Conservation (phyloP, 2,113 vertebrate species). For the Bubalus kerabau region DNA sequence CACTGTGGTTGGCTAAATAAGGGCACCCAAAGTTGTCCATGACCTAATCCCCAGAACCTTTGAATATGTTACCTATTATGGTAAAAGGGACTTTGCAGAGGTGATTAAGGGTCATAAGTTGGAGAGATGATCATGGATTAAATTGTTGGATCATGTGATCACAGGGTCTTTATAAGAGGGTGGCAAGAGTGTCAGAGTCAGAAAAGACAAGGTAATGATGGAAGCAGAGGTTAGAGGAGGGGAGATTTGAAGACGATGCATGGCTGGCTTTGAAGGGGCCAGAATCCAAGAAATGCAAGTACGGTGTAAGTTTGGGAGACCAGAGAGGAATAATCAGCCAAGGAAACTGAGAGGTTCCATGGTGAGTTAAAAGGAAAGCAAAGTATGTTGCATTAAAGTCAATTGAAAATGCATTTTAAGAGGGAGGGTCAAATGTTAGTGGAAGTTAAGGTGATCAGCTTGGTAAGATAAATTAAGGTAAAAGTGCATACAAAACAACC, state of each 20-base stretch:
- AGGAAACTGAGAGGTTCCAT: neutral
- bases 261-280: neutral
- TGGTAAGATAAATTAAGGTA: neutral
- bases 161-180: neutral
- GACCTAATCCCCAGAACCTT: neutral
- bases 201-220: neutral
- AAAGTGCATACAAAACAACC: neutral
- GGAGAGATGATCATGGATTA: neutral
- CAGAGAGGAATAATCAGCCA: neutral
- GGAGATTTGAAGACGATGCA: neutral
- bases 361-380: neutral
- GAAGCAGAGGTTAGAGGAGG: neutral
- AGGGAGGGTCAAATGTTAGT: neutral
- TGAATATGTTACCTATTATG: neutral
- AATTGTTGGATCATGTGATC: neutral
- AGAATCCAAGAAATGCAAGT: neutral
- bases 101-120: neutral
- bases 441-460: neutral
- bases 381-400: neutral
- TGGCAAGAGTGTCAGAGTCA: neutral
- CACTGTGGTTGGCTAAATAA: neutral
- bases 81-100: neutral
- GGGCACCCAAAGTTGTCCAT: neutral
- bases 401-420: neutral
- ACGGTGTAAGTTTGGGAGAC: neutral